These are phyloP conservation scores for Pimephales promelas DNA, from an alignment of 2,113 vertebrate species.

Conservation along the genomic window DNA sequence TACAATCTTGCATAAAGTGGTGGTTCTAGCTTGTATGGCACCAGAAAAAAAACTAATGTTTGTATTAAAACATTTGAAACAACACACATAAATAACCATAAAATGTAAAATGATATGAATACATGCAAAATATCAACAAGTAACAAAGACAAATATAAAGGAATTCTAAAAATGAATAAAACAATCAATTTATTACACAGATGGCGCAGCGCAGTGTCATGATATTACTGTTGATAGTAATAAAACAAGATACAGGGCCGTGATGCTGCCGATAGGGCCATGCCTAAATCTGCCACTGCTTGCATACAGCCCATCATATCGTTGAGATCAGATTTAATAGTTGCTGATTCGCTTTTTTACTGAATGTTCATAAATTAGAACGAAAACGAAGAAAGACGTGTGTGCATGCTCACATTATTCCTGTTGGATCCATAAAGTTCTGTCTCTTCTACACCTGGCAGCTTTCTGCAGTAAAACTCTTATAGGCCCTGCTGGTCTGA, in stretches of 20 bases:
- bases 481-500: slow-evolving; percentile 67
- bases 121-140: background rate
- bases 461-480: slow-evolving; percentile 50
- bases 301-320: background rate
- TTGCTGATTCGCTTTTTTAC: background rate
- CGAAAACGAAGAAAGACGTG: background rate
- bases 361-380: background rate
- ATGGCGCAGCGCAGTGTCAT: background rate
- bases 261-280: background rate
- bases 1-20: background rate
- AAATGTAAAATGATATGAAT: background rate
- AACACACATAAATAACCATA: background rate
- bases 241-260: background rate
- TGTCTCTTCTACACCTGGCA: slow-evolving; percentile 70
- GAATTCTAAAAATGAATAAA: background rate
- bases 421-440: slow-evolving; percentile 62
- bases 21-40: background rate
- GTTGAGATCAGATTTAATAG: background rate
- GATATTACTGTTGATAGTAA: too few relatives aligned
- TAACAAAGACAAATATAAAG: background rate
- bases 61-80: background rate
- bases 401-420: background rate
- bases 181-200: background rate
- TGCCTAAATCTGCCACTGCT: background rate
- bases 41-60: background rate